These are phyloP conservation scores for Gallinago stenura DNA, from an alignment of 2,797 vertebrate genomes.

Conservation along the genomic window DNA sequence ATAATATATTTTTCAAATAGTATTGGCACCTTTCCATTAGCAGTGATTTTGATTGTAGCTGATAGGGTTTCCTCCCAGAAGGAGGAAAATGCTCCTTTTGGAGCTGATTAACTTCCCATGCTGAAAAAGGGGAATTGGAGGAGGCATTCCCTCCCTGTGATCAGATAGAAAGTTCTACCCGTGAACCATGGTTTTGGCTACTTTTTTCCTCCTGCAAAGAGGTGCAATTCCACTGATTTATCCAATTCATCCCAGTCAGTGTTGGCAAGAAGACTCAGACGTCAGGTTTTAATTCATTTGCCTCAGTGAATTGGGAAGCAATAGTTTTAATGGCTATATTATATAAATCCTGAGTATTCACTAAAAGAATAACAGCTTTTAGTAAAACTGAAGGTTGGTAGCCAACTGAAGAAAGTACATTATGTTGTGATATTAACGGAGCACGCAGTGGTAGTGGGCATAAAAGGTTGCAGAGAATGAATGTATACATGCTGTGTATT, in stretches of 20 bases:
- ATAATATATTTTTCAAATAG: neutral
- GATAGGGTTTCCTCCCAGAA: neutral
- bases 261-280: neutral
- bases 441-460: neutral
- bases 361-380: neutral
- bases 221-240: neutral
- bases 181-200: neutral
- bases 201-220: neutral
- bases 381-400: neutral
- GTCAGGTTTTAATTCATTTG: neutral
- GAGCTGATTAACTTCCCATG: neutral
- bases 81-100: neutral
- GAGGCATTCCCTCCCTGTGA: neutral
- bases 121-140: neutral
- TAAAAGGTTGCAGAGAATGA: neutral
- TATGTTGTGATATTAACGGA: neutral
- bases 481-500: neutral
- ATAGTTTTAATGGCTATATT: neutral
- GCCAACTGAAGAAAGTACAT: neutral
- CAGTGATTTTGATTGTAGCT: neutral
- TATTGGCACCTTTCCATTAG: neutral
- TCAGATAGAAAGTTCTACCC: neutral
- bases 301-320: neutral
- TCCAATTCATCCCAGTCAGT: neutral
- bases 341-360: neutral